Conservation (phyloP, 2,888 invertebrate genomes). For the Papilio gigon region DNA sequence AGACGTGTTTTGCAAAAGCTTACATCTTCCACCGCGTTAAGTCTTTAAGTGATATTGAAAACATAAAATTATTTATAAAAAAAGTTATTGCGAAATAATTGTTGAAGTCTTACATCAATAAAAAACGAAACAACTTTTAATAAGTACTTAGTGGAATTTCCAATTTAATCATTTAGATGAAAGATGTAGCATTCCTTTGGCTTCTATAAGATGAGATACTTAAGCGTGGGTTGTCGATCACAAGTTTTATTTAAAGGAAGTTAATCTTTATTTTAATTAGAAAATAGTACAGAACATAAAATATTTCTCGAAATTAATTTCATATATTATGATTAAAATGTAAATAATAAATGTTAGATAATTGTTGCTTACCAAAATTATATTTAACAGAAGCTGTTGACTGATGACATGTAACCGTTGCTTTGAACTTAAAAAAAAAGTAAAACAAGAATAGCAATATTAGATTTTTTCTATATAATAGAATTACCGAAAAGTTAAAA, state of each 20-base stretch:
- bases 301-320: too few relatives aligned
- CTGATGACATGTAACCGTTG: too few relatives aligned
- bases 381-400: too few relatives aligned
- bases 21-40: background rate
- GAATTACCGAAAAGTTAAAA: too few relatives aligned
- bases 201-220: background rate
- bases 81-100: background rate
- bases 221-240: background rate
- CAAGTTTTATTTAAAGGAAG: background rate
- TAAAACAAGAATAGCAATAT: too few relatives aligned
- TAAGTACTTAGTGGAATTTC: slow-evolving; percentile 1
- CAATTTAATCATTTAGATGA: background rate
- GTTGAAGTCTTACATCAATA: background rate
- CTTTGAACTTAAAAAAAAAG: too few relatives aligned
- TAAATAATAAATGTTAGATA: too few relatives aligned
- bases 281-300: background rate
- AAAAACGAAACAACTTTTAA: background rate
- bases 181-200: slow-evolving; percentile 1
- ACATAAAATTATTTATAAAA: background rate
- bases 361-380: too few relatives aligned
- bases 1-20: background rate
- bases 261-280: background rate
- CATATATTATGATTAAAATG: too few relatives aligned
- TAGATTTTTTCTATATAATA: too few relatives aligned
- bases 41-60: too few relatives aligned